Evolutionary conservation across 1,140 invertebrate species (phyloP).

Genomic region (Ostrea denselamellosa): DNA sequence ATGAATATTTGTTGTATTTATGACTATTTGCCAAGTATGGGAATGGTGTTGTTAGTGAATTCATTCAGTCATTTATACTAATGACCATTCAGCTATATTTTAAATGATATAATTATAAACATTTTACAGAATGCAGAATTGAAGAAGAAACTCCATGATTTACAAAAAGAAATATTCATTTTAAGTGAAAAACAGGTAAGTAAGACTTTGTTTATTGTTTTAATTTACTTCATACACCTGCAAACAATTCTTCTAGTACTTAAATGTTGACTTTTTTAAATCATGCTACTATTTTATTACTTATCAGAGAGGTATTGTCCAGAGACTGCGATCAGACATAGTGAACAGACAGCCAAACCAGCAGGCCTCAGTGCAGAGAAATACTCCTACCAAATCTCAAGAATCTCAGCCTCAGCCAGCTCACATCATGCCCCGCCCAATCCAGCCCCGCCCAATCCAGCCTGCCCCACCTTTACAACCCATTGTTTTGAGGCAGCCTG

Average conservation of each 20-base stretch:
- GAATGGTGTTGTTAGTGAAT: too few species aligned
- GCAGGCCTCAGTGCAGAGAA: neutral
- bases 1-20: too few species aligned
- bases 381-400: neutral
- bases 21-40: too few species aligned
- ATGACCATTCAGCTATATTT: neutral
- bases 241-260: neutral
- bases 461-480: conserved; percentile 1
- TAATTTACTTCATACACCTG: neutral
- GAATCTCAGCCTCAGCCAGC: neutral
- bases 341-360: neutral
- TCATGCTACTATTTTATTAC: neutral
- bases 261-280: neutral
- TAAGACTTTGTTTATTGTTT: neutral
- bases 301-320: conserved; percentile 19
- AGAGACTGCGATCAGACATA: neutral
- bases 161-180: conserved; percentile 71
- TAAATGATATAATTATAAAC: neutral
- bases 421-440: conserved; percentile 23
- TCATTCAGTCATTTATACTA: too few species aligned
- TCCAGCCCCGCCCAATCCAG: conserved; percentile 8
- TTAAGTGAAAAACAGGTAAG: conserved; percentile 75
- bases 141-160: conserved; percentile 68
- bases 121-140: conserved; percentile 69
- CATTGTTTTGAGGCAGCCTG: conserved; percentile 5